A percentile compares a stretch with the other conserved stretches of the same genome.
phyloP scores from a whole-genome alignment of 2,888 invertebrate species.

The Brachyptera risi region DNA sequence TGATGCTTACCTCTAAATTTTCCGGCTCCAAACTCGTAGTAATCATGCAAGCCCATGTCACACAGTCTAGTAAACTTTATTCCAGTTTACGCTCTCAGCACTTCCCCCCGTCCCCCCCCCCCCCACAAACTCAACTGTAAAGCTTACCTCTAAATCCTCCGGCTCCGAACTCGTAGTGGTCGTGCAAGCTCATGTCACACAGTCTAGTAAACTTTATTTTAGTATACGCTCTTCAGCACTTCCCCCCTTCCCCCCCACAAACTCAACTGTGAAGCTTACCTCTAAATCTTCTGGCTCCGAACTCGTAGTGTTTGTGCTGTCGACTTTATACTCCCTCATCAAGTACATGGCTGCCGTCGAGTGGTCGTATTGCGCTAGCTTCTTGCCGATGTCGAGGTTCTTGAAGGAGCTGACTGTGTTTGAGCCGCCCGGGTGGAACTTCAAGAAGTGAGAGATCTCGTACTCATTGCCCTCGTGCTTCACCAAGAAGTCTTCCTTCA shows the following conservation, averaged over 20 bases:
- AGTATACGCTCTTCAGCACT: no score
- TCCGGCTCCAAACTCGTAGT: constrained; percentile 38
- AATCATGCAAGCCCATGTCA: no score
- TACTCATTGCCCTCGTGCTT: constrained; percentile 50
- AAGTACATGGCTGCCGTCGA: constrained; percentile 62
- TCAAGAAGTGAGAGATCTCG: constrained; percentile 60
- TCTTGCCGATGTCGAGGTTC: constrained; percentile 52
- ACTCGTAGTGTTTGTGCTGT: no score
- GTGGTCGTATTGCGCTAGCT: constrained; percentile 55
- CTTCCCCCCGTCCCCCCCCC: no score
- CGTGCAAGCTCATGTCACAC: no score
- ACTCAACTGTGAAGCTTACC: no score
- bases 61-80: no score
- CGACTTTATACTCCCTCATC: constrained; percentile 56
- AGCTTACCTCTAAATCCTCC: constrained; percentile 41
- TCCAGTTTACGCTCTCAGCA: no score
- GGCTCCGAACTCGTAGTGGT: no score
- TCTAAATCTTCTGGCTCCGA: constrained; percentile 40
- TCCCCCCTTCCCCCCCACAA: no score
- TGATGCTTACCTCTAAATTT: constrained; percentile 41
- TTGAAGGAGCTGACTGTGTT: constrained; percentile 57
- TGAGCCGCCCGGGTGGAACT: constrained; percentile 70
- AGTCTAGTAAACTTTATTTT: no score
- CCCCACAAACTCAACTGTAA: no score
- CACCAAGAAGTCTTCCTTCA: constrained; percentile 41